Conservation (phyloP, 1,140 invertebrate genomes). For the Drosophila yakuba region DNA sequence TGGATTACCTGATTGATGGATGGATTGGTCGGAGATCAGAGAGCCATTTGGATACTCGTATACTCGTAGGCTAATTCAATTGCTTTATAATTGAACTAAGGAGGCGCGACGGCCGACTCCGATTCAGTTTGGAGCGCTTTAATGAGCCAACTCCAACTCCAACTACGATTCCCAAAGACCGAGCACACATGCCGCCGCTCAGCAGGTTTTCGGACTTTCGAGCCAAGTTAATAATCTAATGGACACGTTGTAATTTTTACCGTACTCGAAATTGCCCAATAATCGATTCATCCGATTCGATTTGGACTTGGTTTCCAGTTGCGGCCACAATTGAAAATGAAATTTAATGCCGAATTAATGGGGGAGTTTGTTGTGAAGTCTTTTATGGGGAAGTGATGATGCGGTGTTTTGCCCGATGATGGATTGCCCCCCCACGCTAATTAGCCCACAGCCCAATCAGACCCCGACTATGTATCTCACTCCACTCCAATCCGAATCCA, state of each 20-base stretch:
- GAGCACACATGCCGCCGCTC: conserved; percentile 56
- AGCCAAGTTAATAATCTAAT: conserved; percentile 80
- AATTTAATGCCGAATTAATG: conserved; percentile 76
- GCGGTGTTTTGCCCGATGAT: conserved; percentile 55
- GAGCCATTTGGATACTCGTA: conserved; percentile 10
- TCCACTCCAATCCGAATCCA: conserved; percentile 1
- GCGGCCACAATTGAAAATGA: conserved; percentile 69
- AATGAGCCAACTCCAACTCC: conserved; percentile 56
- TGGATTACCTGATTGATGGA: conserved; percentile 73
- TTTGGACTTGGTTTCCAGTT: conserved; percentile 60
- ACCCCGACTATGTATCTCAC: neutral
- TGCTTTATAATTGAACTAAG: conserved; percentile 82
- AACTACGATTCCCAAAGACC: conserved; percentile 26
- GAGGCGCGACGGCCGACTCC: conserved; percentile 54
- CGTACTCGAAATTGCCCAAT: conserved; percentile 63
- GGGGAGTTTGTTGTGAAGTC: conserved; percentile 38
- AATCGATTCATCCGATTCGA: conserved; percentile 69
- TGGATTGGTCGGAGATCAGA: conserved; percentile 60
- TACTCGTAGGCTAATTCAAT: conserved; percentile 70
- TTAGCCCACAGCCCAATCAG: conserved; percentile 47
- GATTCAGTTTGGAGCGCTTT: conserved; percentile 50
- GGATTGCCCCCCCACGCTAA: conserved; percentile 61
- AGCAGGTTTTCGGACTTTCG: conserved; percentile 57
- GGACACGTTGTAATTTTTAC: conserved; percentile 75
- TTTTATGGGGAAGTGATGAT: conserved; percentile 54